phyloP scores from a whole-genome alignment of 2,797 vertebrate species.

The Pipistrellus nathusii region DNA sequence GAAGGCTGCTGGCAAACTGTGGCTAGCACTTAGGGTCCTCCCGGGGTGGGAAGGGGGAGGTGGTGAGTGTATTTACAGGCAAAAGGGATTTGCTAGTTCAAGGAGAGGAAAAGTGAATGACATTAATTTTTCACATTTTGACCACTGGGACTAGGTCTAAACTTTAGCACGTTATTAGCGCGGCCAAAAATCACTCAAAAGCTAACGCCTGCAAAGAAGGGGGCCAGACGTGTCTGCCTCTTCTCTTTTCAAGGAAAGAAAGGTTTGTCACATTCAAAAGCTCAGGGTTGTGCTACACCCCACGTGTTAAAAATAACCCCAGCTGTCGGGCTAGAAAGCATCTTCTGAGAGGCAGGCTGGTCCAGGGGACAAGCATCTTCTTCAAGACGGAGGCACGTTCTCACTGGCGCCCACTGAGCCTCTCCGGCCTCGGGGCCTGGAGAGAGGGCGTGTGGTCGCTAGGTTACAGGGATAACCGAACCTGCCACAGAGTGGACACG shows the following conservation, averaged over 20 bases:
- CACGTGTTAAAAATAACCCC: constrained; percentile 13
- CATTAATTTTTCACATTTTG: constrained; percentile 83
- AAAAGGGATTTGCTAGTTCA: constrained; percentile 74
- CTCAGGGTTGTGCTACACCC: background rate
- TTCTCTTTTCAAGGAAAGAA: constrained; percentile 22
- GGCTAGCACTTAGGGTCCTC: constrained; percentile 34
- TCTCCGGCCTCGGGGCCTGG: background rate
- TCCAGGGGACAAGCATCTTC: background rate
- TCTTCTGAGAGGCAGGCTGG: background rate
- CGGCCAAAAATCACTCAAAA: constrained; percentile 84
- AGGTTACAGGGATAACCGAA: background rate
- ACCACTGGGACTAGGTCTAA: constrained; percentile 79
- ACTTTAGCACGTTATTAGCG: constrained; percentile 74
- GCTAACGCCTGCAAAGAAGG: constrained; percentile 78
- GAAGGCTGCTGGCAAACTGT: constrained; percentile 57
- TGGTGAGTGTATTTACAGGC: constrained; percentile 79
- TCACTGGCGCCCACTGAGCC: background rate
- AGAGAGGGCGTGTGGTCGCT: background rate
- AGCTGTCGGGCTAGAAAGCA: background rate
- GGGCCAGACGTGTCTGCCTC: constrained; percentile 79
- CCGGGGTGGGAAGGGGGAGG: constrained; percentile 69
- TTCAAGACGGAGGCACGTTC: background rate
- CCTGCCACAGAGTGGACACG: background rate
- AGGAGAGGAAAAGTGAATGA: constrained; percentile 77
- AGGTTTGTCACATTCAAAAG: constrained; percentile 45